These are phyloP conservation scores for Phenganax stokvisi DNA, from an alignment of 92 coral and sea anemone genomes.

Conservation along the genomic window DNA sequence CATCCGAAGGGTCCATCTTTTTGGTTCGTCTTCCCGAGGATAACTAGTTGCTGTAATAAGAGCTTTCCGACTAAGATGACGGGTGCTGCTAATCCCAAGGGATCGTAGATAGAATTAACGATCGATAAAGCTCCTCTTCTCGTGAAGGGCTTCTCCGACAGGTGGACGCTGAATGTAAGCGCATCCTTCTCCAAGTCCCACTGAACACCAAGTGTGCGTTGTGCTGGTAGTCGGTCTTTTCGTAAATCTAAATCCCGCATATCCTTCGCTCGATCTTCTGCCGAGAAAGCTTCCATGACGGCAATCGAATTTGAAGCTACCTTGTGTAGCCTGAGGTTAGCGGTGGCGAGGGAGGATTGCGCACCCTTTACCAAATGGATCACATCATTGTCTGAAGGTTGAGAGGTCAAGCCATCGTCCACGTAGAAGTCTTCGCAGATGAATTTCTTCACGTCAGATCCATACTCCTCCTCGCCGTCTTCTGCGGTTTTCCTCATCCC, in stretches of 20 bases:
- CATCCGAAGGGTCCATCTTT: conserved; percentile 16
- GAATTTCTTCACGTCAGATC: conserved; percentile 28
- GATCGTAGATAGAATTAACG: conserved; percentile 31
- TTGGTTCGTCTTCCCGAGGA: conserved; percentile 12
- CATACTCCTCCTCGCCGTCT: conserved; percentile 36
- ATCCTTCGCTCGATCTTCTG: conserved; percentile 12
- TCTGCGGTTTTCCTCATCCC: conserved; percentile 25
- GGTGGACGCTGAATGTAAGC: conserved; percentile 13
- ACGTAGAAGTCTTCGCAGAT: conserved; percentile 44
- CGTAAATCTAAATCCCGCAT: conserved; percentile 3
- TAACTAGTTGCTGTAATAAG: conserved; percentile 19
- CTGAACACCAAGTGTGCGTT: conserved; percentile 15
- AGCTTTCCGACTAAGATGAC: conserved; percentile 11
- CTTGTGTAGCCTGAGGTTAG: conserved; percentile 45
- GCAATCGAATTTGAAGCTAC: conserved; percentile 42
- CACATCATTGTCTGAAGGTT: conserved; percentile 29
- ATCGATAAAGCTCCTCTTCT: conserved; percentile 34
- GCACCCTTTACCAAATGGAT: conserved; percentile 38
- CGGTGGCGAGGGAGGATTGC: conserved; percentile 41
- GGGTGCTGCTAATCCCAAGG: conserved; percentile 26
- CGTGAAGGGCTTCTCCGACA: conserved; percentile 19
- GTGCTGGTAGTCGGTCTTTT: conserved; percentile 7
- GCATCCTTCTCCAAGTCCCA: conserved; percentile 28
- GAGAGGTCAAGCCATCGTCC: conserved; percentile 35
- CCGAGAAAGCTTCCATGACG: conserved; percentile 49